Base-by-base conservation (phyloP, 2,797 vertebrate genomes). In the Spea hammondii region DNA sequence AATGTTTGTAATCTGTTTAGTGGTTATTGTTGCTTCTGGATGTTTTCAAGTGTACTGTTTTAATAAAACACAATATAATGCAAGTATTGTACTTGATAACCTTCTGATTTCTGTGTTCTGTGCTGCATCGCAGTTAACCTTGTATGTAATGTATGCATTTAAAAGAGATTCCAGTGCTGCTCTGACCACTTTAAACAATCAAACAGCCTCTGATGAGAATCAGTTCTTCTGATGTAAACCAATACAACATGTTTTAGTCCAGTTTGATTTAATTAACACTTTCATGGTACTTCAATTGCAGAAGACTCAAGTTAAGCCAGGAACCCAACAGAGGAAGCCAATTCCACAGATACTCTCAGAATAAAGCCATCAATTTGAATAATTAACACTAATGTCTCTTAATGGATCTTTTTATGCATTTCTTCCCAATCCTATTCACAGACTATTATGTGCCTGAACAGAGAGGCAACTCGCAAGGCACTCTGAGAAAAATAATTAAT, bases 351-450 rank as follows among this genome's bases (percentile, higher is more conserved):
- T 13, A 70, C 68, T 65, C 65, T 70, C 51, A 53, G 78, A 79
- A 74, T 79, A 76, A 76, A 80, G 54, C 68, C 53, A 32, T 80
- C 79, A 80, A 71, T 67, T 80, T 80, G 79, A 80, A 80, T 80
- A 80, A 80, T 80, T 80, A 76, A 80, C 60, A 72, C 60, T 80
- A 80, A 80, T 80, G 79, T 65, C 68, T 80, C 72, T 76, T 80
- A 80, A 80, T 80, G 79, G 73, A 67, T 76, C 79, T 72, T 80
- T 71, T 80, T 80, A 76, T 80, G 79, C 73, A 66, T 72, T 67
- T 80, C 73, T 80, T 76, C 14, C 53, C 73, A 80, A 71, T 76
- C 69, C 67, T 80, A 47, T 76, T 76, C 73, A 71, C 73, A 80
- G 62, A 71, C 73, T 80, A 80, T 80, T 80, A 80, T 80, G 67